These are phyloP conservation scores for Thalassophryne amazonica DNA, from an alignment of 2,797 vertebrate species.

Conservation along the genomic window DNA sequence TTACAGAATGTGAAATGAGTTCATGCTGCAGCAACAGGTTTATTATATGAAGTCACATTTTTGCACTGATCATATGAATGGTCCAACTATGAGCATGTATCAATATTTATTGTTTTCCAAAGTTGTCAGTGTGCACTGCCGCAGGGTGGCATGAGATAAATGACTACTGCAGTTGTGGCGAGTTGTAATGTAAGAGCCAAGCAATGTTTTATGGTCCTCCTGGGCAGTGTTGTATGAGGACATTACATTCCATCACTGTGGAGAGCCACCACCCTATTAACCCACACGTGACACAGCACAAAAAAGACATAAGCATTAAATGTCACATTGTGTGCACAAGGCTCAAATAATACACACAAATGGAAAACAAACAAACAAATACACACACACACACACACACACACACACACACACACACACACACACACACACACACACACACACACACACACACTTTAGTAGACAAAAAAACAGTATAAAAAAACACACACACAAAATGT, in stretches of 20 bases:
- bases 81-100: too few species aligned
- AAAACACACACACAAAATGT: background rate
- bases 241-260: constrained; percentile 39
- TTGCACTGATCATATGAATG: background rate
- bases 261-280: constrained; percentile 25
- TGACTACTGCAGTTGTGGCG: constrained; percentile 6
- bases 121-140: background rate
- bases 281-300: background rate
- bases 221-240: constrained; percentile 30
- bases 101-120: background rate
- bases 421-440: background rate
- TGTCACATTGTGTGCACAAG: too few species aligned
- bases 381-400: background rate
- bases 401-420: background rate
- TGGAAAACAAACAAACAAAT: background rate
- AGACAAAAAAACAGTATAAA: too few species aligned
- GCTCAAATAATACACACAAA: background rate
- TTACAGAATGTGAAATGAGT: too few species aligned
- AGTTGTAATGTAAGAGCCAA: constrained; percentile 34
- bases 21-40: too few species aligned
- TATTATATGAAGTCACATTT: background rate
- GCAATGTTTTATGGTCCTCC: constrained; percentile 44
- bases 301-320: too few species aligned
- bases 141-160: constrained; percentile 3
- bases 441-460: too few species aligned